Conservation (phyloP, 2,113 vertebrate species). For the Oryzias woworae region DNA sequence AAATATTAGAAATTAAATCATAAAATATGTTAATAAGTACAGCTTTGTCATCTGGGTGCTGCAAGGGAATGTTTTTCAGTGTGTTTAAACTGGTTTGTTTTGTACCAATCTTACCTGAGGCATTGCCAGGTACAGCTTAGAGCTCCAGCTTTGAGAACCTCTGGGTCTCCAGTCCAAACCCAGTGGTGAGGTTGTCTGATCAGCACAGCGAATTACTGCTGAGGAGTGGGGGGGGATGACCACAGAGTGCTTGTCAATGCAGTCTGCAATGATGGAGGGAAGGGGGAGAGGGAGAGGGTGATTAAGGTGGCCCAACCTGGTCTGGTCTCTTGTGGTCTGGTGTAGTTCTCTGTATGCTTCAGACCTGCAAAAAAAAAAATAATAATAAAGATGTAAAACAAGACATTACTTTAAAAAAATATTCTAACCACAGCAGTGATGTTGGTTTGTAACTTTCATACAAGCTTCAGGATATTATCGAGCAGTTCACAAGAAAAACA, state of each 20-base stretch:
- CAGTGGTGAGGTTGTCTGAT: conserved; percentile 75
- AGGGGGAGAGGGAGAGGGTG: conserved; percentile 7
- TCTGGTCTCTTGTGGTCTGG: conserved; percentile 37
- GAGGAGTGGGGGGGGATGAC: conserved; percentile 4
- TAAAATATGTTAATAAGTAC: neutral
- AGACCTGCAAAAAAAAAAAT: conserved; percentile 43
- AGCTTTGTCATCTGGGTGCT: neutral
- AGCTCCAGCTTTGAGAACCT: conserved; percentile 83
- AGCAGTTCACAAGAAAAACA: no score
- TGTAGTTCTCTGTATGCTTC: conserved; percentile 43
- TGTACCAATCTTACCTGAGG: conserved; percentile 88
- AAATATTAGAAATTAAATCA: neutral
- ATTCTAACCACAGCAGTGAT: neutral
- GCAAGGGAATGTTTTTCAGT: conserved; percentile 1
- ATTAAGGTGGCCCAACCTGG: conserved; percentile 22
- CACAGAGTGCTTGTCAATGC: conserved; percentile 11
- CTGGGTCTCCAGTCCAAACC: conserved; percentile 80
- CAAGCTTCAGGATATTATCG: no score
- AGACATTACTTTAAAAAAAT: neutral
- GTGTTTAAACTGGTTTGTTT: neutral
- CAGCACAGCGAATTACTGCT: conserved; percentile 40
- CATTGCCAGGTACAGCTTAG: conserved; percentile 92
- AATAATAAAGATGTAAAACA: neutral
- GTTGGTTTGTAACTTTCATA: no score
- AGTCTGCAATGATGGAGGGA: conserved; percentile 32